Conservation (phyloP, 2,113 vertebrate species). For the Zosterops japonicus region DNA sequence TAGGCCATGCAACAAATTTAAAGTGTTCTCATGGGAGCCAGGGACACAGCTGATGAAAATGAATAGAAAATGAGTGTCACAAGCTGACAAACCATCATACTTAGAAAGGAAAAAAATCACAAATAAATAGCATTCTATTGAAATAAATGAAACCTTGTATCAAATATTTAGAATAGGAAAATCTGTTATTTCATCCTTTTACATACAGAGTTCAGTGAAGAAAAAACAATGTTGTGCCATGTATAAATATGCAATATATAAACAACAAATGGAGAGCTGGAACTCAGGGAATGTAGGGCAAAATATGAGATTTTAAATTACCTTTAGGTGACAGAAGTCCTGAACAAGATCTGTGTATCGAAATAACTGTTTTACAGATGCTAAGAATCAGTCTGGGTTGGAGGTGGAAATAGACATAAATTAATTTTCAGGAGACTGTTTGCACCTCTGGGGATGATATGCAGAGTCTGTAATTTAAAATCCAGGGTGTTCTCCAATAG, state of each 20-base stretch:
- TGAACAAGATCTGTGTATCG: neutral
- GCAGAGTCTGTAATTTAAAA: neutral
- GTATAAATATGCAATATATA: neutral
- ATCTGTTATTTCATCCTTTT: neutral
- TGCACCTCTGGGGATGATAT: neutral
- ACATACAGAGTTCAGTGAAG: neutral
- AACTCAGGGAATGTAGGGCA: neutral
- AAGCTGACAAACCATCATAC: neutral
- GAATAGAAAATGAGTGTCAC: neutral
- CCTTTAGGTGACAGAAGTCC: neutral
- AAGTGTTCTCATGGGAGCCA: slow-evolving; percentile 18
- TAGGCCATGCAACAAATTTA: slow-evolving; percentile 13
- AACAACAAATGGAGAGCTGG: neutral
- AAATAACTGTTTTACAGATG: neutral
- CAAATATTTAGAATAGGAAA: neutral
- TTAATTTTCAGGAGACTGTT: neutral
- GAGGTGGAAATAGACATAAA: neutral
- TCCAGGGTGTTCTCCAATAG: accelerated
- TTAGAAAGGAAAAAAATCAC: neutral
- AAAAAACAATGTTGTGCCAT: neutral
- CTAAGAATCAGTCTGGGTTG: neutral
- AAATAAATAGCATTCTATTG: neutral
- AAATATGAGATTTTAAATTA: neutral
- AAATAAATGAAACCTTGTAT: slow-evolving; percentile 20
- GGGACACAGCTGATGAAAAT: slow-evolving; percentile 29